phyloP scores from a whole-genome alignment of 2,888 invertebrate genomes.

The Synanthedon formicaeformis region DNA sequence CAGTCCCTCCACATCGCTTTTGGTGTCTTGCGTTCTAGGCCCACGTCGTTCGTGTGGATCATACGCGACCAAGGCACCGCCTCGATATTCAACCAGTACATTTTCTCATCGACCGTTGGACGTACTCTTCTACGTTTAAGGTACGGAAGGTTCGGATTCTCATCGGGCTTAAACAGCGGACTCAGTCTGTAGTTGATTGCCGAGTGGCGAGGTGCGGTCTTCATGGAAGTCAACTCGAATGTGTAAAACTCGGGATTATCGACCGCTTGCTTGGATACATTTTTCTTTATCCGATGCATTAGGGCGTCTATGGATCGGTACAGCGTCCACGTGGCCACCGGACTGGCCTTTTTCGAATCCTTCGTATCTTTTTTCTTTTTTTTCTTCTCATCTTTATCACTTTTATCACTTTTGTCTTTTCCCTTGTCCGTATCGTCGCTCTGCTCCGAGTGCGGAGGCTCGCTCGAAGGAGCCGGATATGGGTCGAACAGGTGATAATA shows the following conservation, averaged over 20 bases:
- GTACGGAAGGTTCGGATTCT: constrained; percentile 47
- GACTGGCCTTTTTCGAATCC: constrained; percentile 13
- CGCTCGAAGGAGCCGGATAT: constrained; percentile 47
- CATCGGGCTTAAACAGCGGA: constrained; percentile 51
- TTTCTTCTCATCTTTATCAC: constrained; percentile 7
- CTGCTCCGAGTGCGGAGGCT: constrained; percentile 10
- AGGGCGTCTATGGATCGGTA: constrained; percentile 44
- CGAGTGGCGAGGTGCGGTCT: constrained; percentile 59
- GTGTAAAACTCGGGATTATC: constrained; percentile 63
- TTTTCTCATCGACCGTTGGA: constrained; percentile 55
- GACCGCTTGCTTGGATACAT: constrained; percentile 17
- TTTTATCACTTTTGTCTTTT: constrained; percentile 7
- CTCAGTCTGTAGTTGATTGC: constrained; percentile 52
- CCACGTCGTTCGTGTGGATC: constrained; percentile 43
- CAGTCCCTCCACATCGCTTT: constrained; percentile 73
- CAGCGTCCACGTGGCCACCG: constrained; percentile 59
- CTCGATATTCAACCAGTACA: constrained; percentile 59
- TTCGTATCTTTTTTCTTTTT: constrained; percentile 4
- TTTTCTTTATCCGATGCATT: constrained; percentile 34
- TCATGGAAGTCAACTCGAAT: constrained; percentile 68
- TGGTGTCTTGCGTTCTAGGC: constrained; percentile 39
- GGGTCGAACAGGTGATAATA: constrained; percentile 75
- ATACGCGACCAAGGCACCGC: constrained; percentile 52
- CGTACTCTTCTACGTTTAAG: constrained; percentile 33
- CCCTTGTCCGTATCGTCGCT: constrained; percentile 1